Base-by-base conservation (phyloP, 2,888 invertebrate species). In the Scrobipalpa costella region DNA sequence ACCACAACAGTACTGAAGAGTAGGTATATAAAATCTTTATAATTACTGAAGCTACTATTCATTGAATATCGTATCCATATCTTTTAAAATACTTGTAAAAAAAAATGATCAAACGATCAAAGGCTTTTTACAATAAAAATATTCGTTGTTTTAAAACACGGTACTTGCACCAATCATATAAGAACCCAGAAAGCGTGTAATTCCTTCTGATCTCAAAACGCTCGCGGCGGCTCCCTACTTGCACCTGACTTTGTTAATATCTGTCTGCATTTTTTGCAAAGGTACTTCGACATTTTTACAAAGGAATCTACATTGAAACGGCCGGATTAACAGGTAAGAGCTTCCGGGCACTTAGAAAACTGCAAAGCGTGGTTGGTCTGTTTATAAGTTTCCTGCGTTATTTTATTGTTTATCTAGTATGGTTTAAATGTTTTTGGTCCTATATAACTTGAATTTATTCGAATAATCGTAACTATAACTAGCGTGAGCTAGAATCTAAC, bases 151-250 rank as follows among this genome's bases (percentile, higher is more conserved):
- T 44, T 40, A n/a, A 15, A 44, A 44, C 0, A 15, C 44, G 44
- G 44, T 44, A 44, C 44, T 44, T 44, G 44, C 44, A 44, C n/a
- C 44, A 44, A 44, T 19, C 34, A 34, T 33, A 57, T 33, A 57
- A 72, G 76, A 73, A 76, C 81, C 78, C 72, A 76, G 71, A 72
- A 73, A 55, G 78, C 81, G 77, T 79, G 78, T 82, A 84, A 85
- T 85, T 83, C 80, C 82, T 83, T 80, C 78, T 82, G 83, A 83
- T 85, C 80, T 80, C 72, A 70, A 78, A 80, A 73, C 73, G 77
- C 75, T 74, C 73, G 72, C 74, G 75, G 72, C 74, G 75, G 73
- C 71, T 68, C 71, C 70, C 68, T 70, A 73, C 72, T 75, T 75
- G 76, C 74, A 73, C 73, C 77, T 74, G 75, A 74, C 78, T 74